phyloP scores from a whole-genome alignment of 2,888 invertebrate genomes.

The Oscheius sp. region DNA sequence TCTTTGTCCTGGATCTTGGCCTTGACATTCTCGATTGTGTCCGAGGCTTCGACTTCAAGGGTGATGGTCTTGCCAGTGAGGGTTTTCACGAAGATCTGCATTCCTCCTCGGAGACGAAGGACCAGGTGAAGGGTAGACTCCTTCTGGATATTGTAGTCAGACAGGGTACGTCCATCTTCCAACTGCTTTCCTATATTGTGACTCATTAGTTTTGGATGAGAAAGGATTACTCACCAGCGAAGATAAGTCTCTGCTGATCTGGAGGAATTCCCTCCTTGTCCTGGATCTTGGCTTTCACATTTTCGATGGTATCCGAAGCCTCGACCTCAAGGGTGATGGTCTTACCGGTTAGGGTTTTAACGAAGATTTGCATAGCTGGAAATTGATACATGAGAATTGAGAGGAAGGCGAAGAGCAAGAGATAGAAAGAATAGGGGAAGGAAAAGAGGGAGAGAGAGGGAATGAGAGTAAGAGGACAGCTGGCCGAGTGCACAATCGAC shows the following conservation, averaged over 20 bases:
- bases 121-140: slow-evolving; percentile 80
- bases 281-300: slow-evolving; percentile 61
- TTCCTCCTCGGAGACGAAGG: slow-evolving; percentile 76
- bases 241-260: slow-evolving; percentile 60
- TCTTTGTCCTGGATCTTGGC: slow-evolving; percentile 60
- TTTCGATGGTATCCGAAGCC: slow-evolving; percentile 59
- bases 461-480: neutral
- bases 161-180: slow-evolving; percentile 91
- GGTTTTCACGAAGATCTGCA: slow-evolving; percentile 98
- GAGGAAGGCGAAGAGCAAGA: neutral
- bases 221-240: slow-evolving; percentile 44
- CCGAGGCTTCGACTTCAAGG: slow-evolving; percentile 56
- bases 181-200: slow-evolving; percentile 81
- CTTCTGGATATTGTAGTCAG: slow-evolving; percentile 95
- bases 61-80: slow-evolving; percentile 89
- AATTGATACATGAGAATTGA: neutral
- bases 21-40: slow-evolving; percentile 60
- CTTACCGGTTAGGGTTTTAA: slow-evolving; percentile 87
- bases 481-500: too few relatives aligned
- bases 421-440: neutral
- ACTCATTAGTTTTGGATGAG: neutral
- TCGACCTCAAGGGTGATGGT: slow-evolving; percentile 79
- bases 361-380: slow-evolving; percentile 89
- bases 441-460: neutral
- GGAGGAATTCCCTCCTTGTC: slow-evolving; percentile 63